phyloP scores from a whole-genome alignment of 1,140 invertebrate genomes.

The Ips typographus region DNA sequence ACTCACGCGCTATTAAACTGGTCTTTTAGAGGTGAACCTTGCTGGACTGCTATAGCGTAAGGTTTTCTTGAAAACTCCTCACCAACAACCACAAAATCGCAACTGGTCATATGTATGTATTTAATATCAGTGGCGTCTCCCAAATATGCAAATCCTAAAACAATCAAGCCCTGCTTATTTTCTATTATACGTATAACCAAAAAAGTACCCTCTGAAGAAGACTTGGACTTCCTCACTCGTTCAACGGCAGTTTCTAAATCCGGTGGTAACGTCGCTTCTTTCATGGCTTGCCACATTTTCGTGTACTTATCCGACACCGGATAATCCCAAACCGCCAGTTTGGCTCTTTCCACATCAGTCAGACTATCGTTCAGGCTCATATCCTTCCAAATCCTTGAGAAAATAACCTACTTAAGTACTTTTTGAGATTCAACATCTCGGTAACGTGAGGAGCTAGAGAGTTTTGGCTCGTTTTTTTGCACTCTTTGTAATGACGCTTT shows the following conservation, averaged over 20 bases:
- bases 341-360: constrained; percentile 83
- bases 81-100: constrained; percentile 86
- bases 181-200: not conserved
- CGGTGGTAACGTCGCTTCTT: constrained; percentile 79
- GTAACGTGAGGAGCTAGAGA: no score
- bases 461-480: not conserved
- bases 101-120: constrained; percentile 83
- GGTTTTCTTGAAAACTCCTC: constrained; percentile 97
- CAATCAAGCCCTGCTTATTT: not conserved
- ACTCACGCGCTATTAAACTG: constrained; percentile 88
- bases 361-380: constrained; percentile 95
- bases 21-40: constrained; percentile 90
- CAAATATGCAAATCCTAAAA: constrained; percentile 78
- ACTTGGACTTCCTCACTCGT: constrained; percentile 72
- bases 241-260: constrained; percentile 75
- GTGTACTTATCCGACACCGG: constrained; percentile 98
- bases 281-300: constrained; percentile 98
- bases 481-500: no score
- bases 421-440: no score
- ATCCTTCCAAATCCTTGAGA: constrained; percentile 91
- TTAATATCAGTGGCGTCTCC: constrained; percentile 92
- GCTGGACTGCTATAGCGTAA: constrained; percentile 94
- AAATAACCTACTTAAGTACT: not conserved
- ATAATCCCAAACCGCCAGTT: constrained; percentile 98
- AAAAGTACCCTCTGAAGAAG: constrained; percentile 66